phyloP scores from a whole-genome alignment of 2,888 invertebrate genomes.

The Cosmia trapezina region DNA sequence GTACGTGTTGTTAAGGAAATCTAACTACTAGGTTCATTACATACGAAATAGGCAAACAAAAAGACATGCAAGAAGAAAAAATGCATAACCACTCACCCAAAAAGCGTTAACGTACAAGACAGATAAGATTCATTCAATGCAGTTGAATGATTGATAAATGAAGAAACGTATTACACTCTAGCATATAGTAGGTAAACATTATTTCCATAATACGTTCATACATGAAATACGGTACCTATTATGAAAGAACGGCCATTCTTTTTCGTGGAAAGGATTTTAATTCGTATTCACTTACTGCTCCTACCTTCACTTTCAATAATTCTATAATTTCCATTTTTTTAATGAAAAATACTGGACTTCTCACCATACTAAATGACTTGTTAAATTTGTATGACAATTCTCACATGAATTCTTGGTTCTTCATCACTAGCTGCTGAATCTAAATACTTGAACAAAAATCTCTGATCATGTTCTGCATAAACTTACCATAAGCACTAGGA shows the following conservation, averaged over 20 bases:
- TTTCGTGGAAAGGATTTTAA: neutral
- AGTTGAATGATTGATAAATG: neutral
- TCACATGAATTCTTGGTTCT: neutral
- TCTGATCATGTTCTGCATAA: slow-evolving; percentile 80
- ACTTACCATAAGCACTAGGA: slow-evolving; percentile 95
- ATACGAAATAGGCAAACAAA: neutral
- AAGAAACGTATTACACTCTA: neutral
- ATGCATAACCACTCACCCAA: slow-evolving; percentile 10
- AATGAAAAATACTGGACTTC: neutral
- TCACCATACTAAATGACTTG: slow-evolving; percentile 8
- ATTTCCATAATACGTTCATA: neutral
- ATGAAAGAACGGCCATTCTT: neutral
- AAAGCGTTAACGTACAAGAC: slow-evolving; percentile 12
- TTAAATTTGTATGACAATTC: neutral
- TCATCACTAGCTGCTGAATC: neutral
- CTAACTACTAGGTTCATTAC: neutral
- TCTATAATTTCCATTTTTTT: neutral
- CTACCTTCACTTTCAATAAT: neutral
- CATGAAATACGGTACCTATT: neutral
- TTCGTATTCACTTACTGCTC: neutral
- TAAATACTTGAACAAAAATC: neutral
- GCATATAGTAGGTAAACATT: neutral
- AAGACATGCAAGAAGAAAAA: slow-evolving; percentile 28
- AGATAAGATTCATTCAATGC: neutral
- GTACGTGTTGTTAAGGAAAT: neutral